Base-by-base conservation (phyloP, 2,888 invertebrate species). In the Andrena minutula region DNA sequence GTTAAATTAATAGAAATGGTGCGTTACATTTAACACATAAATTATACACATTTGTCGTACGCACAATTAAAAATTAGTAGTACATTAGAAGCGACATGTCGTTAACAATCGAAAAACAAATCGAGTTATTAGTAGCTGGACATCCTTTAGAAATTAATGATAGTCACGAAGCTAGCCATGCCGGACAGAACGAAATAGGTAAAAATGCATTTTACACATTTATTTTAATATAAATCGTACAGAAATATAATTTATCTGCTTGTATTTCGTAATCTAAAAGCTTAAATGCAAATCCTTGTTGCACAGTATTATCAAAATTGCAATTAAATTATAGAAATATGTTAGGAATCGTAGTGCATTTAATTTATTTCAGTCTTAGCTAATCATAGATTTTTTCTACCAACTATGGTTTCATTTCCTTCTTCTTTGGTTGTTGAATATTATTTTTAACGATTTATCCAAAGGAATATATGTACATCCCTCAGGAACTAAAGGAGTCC, bases 401-500 rank as follows among this genome's bases (percentile, higher is more conserved):
- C 23, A 12, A 30, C 16, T 56, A 23, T 26, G 6, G 1, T 75
- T 10, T 41, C 10, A 16, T 16, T 26, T 2, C 23, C 16, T 61
- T 58, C 16, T 35, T 28, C 61, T 23, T 30, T 32, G 51, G 7
- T 23, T 61, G 28, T 23, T n/a, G n/a, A 41, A 30, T 70, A 23
- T 41, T 12, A 23, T 70, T 23, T 5, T 23, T 35, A 66, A 47
- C 12, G 30, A 41, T 12, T 49, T 51, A 41, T 23, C 56, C 64
- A 70, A n/a, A 60, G 1, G 35, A 74, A 77, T 69, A n/a, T 58
- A 72, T 85, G 8, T 56, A 73, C 83, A 56, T 80, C 79, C 92
- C 91, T 30, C 88, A 95, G 98, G 97, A 94, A 96, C 97, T 60
- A 98, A 98, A 94, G 98, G 98, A 74, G 96, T 98, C 76, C 96